A percentile compares a stretch with the other conserved stretches of the same genome.
phyloP scores from a whole-genome alignment of 1,140 invertebrate genomes.

The Rhyzopertha dominica region DNA sequence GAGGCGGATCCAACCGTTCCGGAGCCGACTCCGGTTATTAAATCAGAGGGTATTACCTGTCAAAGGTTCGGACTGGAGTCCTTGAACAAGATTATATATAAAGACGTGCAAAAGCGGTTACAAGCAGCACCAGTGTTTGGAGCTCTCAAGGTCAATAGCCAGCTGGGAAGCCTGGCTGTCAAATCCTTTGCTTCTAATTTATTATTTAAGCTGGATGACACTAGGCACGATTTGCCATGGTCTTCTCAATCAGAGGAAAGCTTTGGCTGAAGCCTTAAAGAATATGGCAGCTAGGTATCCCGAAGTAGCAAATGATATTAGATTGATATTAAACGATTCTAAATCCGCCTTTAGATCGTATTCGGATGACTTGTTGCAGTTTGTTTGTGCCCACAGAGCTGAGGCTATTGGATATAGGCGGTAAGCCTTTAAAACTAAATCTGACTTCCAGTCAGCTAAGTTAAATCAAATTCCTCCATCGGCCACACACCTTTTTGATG shows the following conservation, averaged over 20 bases:
- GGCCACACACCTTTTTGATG: constrained; percentile 7
- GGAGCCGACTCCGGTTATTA: neutral
- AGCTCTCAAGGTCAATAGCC: constrained; percentile 16
- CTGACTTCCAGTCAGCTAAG: neutral
- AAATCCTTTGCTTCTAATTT: neutral
- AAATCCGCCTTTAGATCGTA: constrained; percentile 1
- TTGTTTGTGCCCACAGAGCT: constrained; percentile 11
- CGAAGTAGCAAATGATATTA: constrained; percentile 12
- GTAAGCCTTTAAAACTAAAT: neutral
- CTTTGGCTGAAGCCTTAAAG: constrained; percentile 3
- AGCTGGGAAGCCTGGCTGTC: neutral
- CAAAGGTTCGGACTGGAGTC: constrained; percentile 20
- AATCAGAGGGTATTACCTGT: constrained; percentile 7
- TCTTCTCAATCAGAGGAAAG: constrained; percentile 2
- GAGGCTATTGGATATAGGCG: constrained; percentile 12
- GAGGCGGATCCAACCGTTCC: neutral
- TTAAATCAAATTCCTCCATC: constrained; percentile 9
- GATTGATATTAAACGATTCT: neutral
- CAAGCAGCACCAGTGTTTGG: constrained; percentile 28
- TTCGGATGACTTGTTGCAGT: constrained; percentile 16
- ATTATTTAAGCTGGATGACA: constrained; percentile 1
- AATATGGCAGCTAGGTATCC: constrained; percentile 4
- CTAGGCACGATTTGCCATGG: constrained; percentile 7
- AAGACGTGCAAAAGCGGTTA: constrained; percentile 27
- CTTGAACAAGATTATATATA: constrained; percentile 31